These are phyloP conservation scores for Motacilla tschutschensis DNA, from an alignment of 2,113 vertebrate genomes.

Conservation along the genomic window DNA sequence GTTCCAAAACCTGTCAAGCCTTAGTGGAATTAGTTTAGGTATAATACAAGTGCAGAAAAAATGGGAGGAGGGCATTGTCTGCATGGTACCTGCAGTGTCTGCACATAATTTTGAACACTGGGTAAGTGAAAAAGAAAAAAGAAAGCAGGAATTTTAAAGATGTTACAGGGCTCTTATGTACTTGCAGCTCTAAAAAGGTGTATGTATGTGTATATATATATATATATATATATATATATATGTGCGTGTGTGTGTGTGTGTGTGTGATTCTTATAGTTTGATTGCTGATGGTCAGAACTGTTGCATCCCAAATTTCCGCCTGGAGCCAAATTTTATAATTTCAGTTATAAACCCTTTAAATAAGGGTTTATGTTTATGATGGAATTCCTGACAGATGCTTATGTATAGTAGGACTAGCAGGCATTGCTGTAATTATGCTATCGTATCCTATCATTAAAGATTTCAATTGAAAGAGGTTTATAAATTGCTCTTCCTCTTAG, in stretches of 20 bases:
- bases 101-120: not conserved
- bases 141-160: not conserved
- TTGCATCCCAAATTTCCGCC: slow-evolving; percentile 53
- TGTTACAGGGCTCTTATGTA: not conserved
- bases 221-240: not conserved
- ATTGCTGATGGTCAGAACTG: slow-evolving; percentile 48
- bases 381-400: slow-evolving; percentile 63
- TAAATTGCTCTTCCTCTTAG: slow-evolving; percentile 89
- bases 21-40: not conserved
- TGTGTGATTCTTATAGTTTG: not conserved
- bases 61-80: not conserved
- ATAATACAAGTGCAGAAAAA: not conserved
- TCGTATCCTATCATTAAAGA: slow-evolving; percentile 89
- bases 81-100: not conserved
- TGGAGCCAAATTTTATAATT: slow-evolving; percentile 51
- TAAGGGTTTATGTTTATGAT: slow-evolving; percentile 57
- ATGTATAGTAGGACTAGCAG: slow-evolving; percentile 60
- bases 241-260: too few relatives aligned
- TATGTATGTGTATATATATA: not conserved
- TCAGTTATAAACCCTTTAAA: slow-evolving; percentile 55
- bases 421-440: slow-evolving; percentile 73
- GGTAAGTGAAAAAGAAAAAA: not conserved
- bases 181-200: not conserved
- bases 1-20: not conserved
- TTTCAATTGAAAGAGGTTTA: slow-evolving; percentile 95